These are phyloP conservation scores for Onychorhynchus coronatus DNA, from an alignment of 2,113 vertebrate species.

Conservation along the genomic window DNA sequence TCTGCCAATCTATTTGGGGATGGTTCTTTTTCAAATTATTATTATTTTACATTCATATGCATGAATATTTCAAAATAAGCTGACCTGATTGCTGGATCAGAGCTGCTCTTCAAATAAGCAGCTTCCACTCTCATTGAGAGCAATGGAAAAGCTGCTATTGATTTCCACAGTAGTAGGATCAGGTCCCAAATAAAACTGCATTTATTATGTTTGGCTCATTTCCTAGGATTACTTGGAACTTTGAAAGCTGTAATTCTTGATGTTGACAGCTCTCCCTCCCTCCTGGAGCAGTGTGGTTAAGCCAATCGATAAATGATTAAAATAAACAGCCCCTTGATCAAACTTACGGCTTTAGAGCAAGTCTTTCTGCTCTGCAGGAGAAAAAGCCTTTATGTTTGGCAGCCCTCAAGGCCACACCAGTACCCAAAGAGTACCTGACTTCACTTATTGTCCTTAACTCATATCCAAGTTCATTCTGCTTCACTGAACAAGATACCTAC, in stretches of 20 bases:
- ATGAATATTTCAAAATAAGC: slow-evolving; percentile 20
- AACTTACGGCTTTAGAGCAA: not conserved
- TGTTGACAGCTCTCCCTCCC: slow-evolving; percentile 61
- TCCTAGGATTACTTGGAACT: slow-evolving; percentile 63
- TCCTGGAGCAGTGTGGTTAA: slow-evolving; percentile 7
- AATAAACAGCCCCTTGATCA: slow-evolving; percentile 57
- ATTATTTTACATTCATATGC: not conserved
- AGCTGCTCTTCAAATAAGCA: not conserved
- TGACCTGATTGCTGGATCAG: not conserved
- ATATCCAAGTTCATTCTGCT: slow-evolving; percentile 2
- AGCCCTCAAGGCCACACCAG: not conserved
- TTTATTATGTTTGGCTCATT: slow-evolving; percentile 64
- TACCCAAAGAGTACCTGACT: slow-evolving; percentile 8
- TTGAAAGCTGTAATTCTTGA: slow-evolving; percentile 60
- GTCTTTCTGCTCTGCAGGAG: not conserved
- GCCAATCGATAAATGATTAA: slow-evolving; percentile 53
- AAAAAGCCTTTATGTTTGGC: not conserved
- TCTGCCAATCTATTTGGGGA: not conserved
- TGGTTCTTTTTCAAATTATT: not conserved
- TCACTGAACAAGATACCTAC: not conserved
- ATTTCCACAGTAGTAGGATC: slow-evolving; percentile 43
- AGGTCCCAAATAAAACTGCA: slow-evolving; percentile 10
- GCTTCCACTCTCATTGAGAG: not conserved
- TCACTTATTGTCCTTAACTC: not conserved
- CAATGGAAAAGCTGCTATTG: slow-evolving; percentile 25